Evolutionary conservation across 2,113 vertebrate species (phyloP), one percentile per base, ranked within the genome.

Genomic region (Eleginops maclovinus): DNA sequence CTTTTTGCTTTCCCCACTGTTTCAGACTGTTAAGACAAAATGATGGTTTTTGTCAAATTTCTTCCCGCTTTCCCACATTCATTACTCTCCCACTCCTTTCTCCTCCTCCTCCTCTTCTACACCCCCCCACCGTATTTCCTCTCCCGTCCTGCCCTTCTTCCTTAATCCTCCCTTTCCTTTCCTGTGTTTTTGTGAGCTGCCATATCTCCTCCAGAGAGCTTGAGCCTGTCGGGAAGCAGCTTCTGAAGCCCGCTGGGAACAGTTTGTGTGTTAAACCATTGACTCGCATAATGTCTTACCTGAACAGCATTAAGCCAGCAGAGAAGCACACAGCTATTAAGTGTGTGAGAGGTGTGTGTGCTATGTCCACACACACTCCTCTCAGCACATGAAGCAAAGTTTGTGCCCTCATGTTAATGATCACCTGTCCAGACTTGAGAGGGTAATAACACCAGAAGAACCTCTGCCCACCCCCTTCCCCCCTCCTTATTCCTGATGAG

Each of bases 381-480:
- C 84, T 87, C 88, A 80, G 88, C 88, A 89, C 89, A 90, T 51
- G 86, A 71, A 80, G 56, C 43, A 13, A 12, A 31, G 31, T 68
- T 9, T 75, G 65, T 22, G n/a, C 61, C 47, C 67, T 67, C 59
- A 65, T 72, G 72, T 70, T 88, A 83, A 91, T 14, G 44, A 89
- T 81, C 87, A 90, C 87, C 84, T 86, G 86, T 88, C 85, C 85
- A 88, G 87, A 85, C 85, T 76, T 89, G 89, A 93, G 76, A 24
- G 65, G 69, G 79, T 89, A 83, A 92, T 90, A 71, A 88, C 75
- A 67, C 49, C 19, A 31, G 63, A 79, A 46, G 59, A 62, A 19
- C 49, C 51, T 66, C 76, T 63, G 77, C 12, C 47, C 36, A 31
- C n/a, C 40, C 21, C 7, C 47, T 19, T 12, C 13, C 9, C 9